phyloP scores from a whole-genome alignment of 2,113 vertebrate genomes.

The Meles meles region DNA sequence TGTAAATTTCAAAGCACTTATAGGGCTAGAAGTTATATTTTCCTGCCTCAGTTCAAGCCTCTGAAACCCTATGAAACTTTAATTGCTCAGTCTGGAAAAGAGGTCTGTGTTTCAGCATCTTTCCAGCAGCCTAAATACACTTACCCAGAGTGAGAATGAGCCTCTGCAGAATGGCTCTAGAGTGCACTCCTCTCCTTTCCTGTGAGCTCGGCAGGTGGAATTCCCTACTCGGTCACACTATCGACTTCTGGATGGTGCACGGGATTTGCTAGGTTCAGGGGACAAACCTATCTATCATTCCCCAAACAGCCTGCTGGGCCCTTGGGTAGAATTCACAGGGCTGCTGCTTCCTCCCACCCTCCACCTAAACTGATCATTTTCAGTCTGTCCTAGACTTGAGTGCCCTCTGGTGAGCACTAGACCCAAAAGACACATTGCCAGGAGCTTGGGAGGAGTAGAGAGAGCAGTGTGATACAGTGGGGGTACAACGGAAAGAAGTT shows the following conservation, averaged over 20 bases:
- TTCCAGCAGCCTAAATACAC: not conserved
- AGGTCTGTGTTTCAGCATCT: conserved; percentile 11
- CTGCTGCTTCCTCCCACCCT: not conserved
- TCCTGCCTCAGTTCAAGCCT: conserved; percentile 35
- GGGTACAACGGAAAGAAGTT: not conserved
- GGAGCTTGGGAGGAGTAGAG: not conserved
- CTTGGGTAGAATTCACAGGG: not conserved
- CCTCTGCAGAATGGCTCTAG: conserved; percentile 45
- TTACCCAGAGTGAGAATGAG: not conserved
- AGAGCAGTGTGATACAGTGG: not conserved
- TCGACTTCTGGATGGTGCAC: not conserved
- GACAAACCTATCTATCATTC: not conserved
- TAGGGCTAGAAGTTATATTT: conserved; percentile 23
- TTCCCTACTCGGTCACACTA: not conserved
- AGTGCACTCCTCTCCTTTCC: not conserved
- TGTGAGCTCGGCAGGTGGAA: not conserved
- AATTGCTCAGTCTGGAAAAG: conserved; percentile 61
- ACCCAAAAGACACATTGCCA: too few relatives aligned
- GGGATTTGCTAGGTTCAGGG: not conserved
- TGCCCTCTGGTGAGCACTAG: not conserved
- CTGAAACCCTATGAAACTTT: conserved; percentile 42
- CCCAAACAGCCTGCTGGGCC: not conserved
- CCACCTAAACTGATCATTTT: not conserved
- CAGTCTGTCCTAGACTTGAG: not conserved
- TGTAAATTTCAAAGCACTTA: conserved; percentile 36